Conservation (phyloP, 64 coral and sea anemone genomes). For the Pocillopora verrucosa region DNA sequence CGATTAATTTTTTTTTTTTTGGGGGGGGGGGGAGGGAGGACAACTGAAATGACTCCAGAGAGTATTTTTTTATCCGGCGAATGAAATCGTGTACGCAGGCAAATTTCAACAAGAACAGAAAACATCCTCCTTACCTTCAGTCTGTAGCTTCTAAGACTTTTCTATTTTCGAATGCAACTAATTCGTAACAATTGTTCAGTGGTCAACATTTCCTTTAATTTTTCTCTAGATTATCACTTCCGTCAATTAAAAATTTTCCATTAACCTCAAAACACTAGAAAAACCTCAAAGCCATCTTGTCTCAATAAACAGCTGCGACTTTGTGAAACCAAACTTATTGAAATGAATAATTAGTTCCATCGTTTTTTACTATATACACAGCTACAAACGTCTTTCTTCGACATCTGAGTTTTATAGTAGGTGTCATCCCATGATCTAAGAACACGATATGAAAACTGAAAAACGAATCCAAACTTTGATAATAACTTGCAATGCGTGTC, state of each 20-base stretch:
- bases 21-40: too few relatives aligned
- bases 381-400: neutral
- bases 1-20: too few relatives aligned
- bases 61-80: too few relatives aligned
- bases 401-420: neutral
- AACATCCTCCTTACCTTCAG: too few relatives aligned
- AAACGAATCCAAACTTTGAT: neutral
- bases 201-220: too few relatives aligned
- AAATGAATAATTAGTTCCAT: neutral
- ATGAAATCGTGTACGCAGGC: too few relatives aligned
- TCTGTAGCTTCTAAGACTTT: too few relatives aligned
- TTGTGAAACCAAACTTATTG: neutral
- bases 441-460: neutral
- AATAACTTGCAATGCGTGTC: neutral
- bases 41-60: too few relatives aligned
- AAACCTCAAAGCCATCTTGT: neutral
- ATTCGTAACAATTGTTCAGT: too few relatives aligned
- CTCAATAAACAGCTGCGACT: constrained; percentile 13
- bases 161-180: too few relatives aligned
- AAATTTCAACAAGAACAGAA: too few relatives aligned
- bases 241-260: neutral
- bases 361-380: neutral
- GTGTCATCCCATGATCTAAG: neutral
- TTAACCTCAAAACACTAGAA: neutral
- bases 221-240: neutral